Conservation (phyloP, 1,140 invertebrate species). For the Cotesia typhae region DNA sequence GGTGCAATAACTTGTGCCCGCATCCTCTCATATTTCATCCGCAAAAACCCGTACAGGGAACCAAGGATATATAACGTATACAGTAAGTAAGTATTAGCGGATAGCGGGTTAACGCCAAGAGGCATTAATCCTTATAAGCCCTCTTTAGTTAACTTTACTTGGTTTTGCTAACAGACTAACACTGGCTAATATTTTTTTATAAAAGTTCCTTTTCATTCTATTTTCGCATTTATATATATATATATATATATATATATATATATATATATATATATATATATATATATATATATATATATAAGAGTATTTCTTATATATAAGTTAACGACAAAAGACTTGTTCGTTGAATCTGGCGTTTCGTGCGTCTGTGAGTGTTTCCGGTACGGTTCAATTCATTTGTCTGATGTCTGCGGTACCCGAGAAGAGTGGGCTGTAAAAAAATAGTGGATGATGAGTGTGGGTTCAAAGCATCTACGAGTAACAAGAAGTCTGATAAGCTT, state of each 20-base stretch:
- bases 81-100: not conserved
- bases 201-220: no score
- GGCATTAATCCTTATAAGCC: constrained; percentile 11
- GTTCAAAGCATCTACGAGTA: not conserved
- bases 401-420: not conserved
- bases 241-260: no score
- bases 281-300: no score
- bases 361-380: not conserved
- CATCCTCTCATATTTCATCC: constrained; percentile 31
- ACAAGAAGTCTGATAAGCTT: constrained; percentile 30
- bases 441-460: not conserved
- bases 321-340: no score
- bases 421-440: constrained; percentile 9
- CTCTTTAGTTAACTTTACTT: not conserved
- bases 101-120: not conserved
- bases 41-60: not conserved
- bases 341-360: no score
- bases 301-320: no score
- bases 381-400: constrained; percentile 2
- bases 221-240: no score
- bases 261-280: no score
- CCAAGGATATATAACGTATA: not conserved
- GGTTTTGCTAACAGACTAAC: not conserved
- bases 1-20: constrained; percentile 28
- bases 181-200: no score